Percentiles rank a stretch among this genome's conserved stretches.
phyloP scores from a whole-genome alignment of 1,140 invertebrate genomes.

The Drosophila tropicalis region DNA sequence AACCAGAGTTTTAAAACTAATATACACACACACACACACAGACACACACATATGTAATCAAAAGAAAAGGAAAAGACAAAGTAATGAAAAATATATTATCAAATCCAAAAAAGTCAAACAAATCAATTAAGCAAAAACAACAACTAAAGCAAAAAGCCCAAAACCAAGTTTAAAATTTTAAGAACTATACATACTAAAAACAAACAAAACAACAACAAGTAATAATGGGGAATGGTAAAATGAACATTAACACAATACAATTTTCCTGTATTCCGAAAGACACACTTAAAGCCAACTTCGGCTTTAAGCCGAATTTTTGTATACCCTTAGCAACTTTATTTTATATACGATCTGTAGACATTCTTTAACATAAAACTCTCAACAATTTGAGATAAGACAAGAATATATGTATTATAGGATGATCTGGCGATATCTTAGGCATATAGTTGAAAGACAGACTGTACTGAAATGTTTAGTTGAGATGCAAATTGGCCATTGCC shows the following conservation, averaged over 20 bases:
- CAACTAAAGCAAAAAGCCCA: conserved; percentile 20
- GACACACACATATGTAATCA: conserved; percentile 58
- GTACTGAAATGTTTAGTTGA: background rate
- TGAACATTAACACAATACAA: background rate
- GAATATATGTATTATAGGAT: background rate
- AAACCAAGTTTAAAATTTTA: conserved; percentile 23
- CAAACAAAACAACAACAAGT: no score
- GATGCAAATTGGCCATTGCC: background rate
- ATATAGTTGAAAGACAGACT: conserved; percentile 4
- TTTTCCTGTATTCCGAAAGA: background rate
- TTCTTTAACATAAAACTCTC: no score
- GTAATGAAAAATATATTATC: conserved; percentile 37
- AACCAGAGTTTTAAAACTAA: conserved; percentile 46
- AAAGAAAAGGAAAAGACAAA: conserved; percentile 44
- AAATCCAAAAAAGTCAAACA: conserved; percentile 51
- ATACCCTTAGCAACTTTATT: background rate
- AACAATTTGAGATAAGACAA: background rate
- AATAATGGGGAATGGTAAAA: no score
- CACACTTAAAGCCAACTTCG: background rate
- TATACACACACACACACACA: conserved; percentile 41
- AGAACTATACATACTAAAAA: conserved; percentile 23
- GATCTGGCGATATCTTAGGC: conserved; percentile 4
- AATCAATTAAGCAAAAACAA: conserved; percentile 56
- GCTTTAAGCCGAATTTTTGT: background rate
- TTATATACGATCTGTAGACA: background rate